Conservation (phyloP, 2,888 invertebrate species). For the Hyles lineata region DNA sequence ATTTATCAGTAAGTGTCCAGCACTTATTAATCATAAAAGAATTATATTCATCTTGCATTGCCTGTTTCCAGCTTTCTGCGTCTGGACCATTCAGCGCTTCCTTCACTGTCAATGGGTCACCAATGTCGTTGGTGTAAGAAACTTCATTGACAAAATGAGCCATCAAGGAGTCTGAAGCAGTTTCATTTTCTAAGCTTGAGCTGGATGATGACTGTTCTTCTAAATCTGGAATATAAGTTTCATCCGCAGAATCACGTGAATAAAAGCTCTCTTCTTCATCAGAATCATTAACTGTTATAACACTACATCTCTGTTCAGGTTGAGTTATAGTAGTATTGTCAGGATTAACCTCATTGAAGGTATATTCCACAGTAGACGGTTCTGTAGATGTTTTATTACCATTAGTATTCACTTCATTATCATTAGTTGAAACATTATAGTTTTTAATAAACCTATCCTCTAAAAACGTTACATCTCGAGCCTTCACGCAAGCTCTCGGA, state of each 20-base stretch:
- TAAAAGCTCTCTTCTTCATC: neutral
- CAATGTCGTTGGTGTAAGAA: neutral
- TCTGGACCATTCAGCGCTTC: no score
- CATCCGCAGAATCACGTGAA: neutral
- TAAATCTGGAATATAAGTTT: neutral
- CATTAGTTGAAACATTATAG: no score
- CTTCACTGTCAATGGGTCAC: neutral
- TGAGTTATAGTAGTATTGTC: neutral
- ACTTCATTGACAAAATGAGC: neutral
- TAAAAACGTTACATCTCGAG: no score
- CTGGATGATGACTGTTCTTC: neutral
- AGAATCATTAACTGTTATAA: neutral
- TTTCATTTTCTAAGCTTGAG: neutral
- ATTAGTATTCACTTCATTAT: no score
- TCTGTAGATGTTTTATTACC: neutral
- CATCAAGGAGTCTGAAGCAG: neutral
- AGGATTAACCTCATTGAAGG: neutral
- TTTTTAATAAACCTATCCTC: no score
- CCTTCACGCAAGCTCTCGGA: no score
- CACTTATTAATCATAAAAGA: no score
- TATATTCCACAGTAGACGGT: neutral
- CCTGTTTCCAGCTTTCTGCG: no score
- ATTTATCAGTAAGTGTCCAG: no score
- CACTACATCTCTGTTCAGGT: neutral
- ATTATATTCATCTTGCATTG: no score